Percentiles rank a stretch among this genome's conserved stretches.
Conservation (phyloP, 2,888 invertebrate genomes). For the Pherbina coryleti region DNA sequence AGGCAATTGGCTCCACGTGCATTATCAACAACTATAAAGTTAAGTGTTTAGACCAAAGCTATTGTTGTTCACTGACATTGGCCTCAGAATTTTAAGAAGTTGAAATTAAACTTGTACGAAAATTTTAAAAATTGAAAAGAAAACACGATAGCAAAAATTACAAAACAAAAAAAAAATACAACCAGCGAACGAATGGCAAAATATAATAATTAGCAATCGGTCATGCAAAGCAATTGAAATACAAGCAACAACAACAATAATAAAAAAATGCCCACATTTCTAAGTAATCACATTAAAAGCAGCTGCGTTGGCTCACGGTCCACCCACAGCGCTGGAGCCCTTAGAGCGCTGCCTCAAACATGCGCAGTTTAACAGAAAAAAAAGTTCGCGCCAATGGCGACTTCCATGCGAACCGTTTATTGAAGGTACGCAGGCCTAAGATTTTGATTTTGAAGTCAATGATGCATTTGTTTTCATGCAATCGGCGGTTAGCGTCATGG, state of each 20-base stretch:
- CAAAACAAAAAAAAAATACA: conserved; percentile 15
- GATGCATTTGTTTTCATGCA: conserved; percentile 35
- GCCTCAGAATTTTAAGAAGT: conserved; percentile 42
- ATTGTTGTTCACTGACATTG: conserved; percentile 49
- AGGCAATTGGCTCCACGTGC: no score
- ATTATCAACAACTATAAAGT: neutral
- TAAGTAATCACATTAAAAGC: neutral
- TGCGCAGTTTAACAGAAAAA: no score
- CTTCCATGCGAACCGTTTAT: no score
- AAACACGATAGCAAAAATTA: conserved; percentile 45
- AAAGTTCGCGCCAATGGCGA: no score
- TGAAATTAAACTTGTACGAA: conserved; percentile 20
- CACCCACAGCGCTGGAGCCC: no score
- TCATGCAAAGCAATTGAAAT: conserved; percentile 57
- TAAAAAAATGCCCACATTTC: neutral
- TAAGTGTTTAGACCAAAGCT: neutral
- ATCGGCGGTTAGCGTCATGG: conserved; percentile 35
- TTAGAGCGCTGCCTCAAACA: no score
- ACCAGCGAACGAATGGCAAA: conserved; percentile 23
- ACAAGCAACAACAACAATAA: neutral
- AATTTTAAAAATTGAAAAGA: neutral
- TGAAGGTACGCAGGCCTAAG: no score
- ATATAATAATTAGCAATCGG: conserved; percentile 63
- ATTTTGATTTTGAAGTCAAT: conserved; percentile 12
- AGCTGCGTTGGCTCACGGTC: conserved; percentile 36